A percentile compares a stretch with the other conserved stretches of the same genome.
Evolutionary conservation across 2,113 vertebrate genomes (phyloP).

Genomic region (Mystacornis crossleyi): DNA sequence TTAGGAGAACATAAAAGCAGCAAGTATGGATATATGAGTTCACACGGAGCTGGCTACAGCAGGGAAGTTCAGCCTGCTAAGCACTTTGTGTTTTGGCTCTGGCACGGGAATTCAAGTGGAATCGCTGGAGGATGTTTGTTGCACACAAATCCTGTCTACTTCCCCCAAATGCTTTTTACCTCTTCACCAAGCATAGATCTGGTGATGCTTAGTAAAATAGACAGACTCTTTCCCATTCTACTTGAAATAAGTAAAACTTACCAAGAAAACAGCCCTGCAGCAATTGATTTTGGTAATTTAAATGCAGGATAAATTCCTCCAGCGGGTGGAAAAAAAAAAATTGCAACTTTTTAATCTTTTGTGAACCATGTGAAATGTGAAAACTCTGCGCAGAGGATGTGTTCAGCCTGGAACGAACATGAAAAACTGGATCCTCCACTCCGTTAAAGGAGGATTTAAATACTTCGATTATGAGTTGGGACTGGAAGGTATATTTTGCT

Average conservation of each 20-base stretch:
- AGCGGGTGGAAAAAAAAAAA: not conserved
- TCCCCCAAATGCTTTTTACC: slow-evolving; percentile 17
- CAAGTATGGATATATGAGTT: not conserved
- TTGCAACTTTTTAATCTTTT: not conserved
- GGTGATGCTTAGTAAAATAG: not conserved
- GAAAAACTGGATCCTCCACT: not conserved
- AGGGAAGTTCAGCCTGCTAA: not conserved
- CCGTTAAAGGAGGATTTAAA: not conserved
- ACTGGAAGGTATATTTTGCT: not conserved
- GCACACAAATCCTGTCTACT: not conserved
- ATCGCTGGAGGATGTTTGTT: slow-evolving; percentile 55
- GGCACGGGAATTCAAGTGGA: slow-evolving; percentile 28
- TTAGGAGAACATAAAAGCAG: slow-evolving; percentile 53
- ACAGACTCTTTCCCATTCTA: not conserved
- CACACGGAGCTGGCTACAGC: not conserved
- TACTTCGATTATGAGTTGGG: not conserved
- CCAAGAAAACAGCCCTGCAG: fast-evolving
- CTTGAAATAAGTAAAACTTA: not conserved
- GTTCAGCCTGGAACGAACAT: not conserved
- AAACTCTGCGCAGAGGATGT: not conserved
- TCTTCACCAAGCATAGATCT: not conserved
- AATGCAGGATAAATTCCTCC: not conserved
- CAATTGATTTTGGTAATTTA: not conserved
- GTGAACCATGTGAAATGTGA: not conserved
- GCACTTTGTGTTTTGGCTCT: slow-evolving; percentile 23